Base-by-base conservation (phyloP, 2,888 invertebrate genomes). In the Conus canariensis region DNA sequence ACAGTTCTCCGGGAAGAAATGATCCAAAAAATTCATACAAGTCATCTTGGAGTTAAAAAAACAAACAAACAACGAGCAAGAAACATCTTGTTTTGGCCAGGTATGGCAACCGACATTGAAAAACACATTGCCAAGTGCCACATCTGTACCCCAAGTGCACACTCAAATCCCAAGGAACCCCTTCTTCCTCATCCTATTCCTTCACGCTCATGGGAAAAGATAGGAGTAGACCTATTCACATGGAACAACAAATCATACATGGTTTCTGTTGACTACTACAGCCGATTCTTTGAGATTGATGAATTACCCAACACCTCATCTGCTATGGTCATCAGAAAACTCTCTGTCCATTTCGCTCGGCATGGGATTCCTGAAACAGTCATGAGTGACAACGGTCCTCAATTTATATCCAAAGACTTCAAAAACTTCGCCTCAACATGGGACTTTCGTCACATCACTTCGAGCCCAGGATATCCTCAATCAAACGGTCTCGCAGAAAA, bases 401-500 rank as follows among this genome's bases (percentile, higher is more conserved):
- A 89, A 45, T 88, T n/a, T 80, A 12, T 60, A 25, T 59, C 82
- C 8, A 25, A 77, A 60, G 80, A 88, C 6, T 85, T 89, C 56
- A 14, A 22, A 12, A 7, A 25, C 45, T 89, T 85, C n/a, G 64
- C 91, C 30, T 59, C 89, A 25, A 86, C 91, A 22, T 93, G 91
- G 91, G 90, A 91, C 60, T 91, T 93, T 89, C 30, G 85, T 8
- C 93, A 93, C 88, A 45, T 90, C 9, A 92, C 92, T 92, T 92
- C 30, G 30, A 85, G 85, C 25, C 64, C 30, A 64, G 19, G 64
- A 16, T 85, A 85, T n/a, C 30, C 30, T 7, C 90, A 93, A 64
- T 90, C 90, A 14, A 94, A 93, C 88, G 92, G 93, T 22, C 89
- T 93, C 14, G 93, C 92, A 10, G 93, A 93, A 77, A 90, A n/a